Percentiles rank a stretch among this genome's conserved stretches.
Conservation (phyloP, 1,140 invertebrate genomes). For the Neodiprion lecontei region DNA sequence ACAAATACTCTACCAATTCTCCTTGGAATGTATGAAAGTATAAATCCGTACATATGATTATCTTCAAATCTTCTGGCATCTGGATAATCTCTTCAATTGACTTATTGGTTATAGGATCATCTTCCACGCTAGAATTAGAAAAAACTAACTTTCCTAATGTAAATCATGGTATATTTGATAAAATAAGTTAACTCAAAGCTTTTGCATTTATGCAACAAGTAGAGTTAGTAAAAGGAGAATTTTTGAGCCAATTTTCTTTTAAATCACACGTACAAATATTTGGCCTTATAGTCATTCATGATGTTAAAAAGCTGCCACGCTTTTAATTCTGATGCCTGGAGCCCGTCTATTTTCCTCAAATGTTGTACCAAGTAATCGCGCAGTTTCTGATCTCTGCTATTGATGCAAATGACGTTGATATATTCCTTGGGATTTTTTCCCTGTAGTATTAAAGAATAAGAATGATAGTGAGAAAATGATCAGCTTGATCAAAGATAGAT, state of each 20-base stretch:
- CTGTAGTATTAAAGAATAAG: constrained; percentile 31
- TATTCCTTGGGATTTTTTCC: constrained; percentile 64
- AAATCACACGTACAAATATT: constrained; percentile 33
- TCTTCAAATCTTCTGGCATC: constrained; percentile 40
- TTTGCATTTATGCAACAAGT: constrained; percentile 11
- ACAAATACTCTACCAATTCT: constrained; percentile 36
- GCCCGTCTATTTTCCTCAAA: constrained; percentile 58
- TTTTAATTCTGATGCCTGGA: constrained; percentile 59
- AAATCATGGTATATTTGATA: background rate
- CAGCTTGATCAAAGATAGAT: constrained; percentile 8
- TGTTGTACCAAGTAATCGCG: constrained; percentile 68
- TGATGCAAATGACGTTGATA: constrained; percentile 63
- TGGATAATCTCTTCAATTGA: constrained; percentile 46
- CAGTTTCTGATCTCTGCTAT: constrained; percentile 59
- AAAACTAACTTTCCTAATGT: too few relatives aligned
- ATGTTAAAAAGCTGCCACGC: constrained; percentile 66
- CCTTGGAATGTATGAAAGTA: constrained; percentile 45
- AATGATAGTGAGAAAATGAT: background rate
- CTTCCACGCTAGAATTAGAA: constrained; percentile 31
- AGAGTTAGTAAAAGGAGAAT: constrained; percentile 13
- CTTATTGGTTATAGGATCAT: constrained; percentile 38
- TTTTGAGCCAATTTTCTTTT: background rate
- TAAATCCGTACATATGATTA: constrained; percentile 47
- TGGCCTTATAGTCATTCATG: constrained; percentile 58
- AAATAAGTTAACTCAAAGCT: background rate